A percentile compares a stretch with the other conserved stretches of the same genome.
These are phyloP conservation scores for Congeria kusceri DNA, from an alignment of 2,888 invertebrate species.

Conservation along the genomic window DNA sequence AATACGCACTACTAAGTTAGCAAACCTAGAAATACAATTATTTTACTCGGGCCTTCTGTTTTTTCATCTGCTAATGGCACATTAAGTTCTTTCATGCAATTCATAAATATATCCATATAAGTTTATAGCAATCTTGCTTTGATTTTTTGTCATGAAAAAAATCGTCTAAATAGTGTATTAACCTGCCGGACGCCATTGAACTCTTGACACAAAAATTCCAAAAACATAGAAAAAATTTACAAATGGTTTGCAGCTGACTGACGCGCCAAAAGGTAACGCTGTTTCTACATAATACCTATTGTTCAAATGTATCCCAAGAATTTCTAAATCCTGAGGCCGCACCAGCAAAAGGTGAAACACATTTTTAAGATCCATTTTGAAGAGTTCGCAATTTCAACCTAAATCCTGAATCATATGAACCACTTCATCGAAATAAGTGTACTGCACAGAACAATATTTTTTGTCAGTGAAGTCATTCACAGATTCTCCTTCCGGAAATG, in stretches of 20 bases:
- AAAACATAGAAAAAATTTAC: constrained; percentile 57
- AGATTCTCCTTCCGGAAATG: constrained; percentile 9
- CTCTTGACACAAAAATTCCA: constrained; percentile 14
- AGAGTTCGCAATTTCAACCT: constrained; percentile 12
- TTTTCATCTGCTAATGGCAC: constrained; percentile 10
- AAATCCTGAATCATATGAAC: constrained; percentile 17
- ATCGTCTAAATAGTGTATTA: constrained; percentile 40
- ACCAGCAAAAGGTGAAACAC: constrained; percentile 6
- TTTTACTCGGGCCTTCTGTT: constrained; percentile 9
- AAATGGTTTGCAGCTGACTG: constrained; percentile 42
- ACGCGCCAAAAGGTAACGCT: constrained; percentile 41
- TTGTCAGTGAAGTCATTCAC: constrained; percentile 27
- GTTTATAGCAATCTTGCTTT: background rate
- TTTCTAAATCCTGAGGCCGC: background rate
- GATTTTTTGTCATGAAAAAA: background rate
- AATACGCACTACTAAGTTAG: constrained; percentile 3
- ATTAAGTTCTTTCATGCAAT: background rate
- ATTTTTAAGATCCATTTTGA: constrained; percentile 11
- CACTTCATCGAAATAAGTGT: constrained; percentile 22
- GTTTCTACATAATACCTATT: constrained; percentile 37
- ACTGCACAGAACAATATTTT: constrained; percentile 15
- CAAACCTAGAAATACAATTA: constrained; percentile 17
- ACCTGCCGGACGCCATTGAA: background rate
- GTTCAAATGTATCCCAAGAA: constrained; percentile 39
- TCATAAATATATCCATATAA: background rate